A percentile compares a stretch with the other conserved stretches of the same genome.
These are phyloP conservation scores for Sturmia bella DNA, from an alignment of 2,888 invertebrate genomes.

Conservation along the genomic window DNA sequence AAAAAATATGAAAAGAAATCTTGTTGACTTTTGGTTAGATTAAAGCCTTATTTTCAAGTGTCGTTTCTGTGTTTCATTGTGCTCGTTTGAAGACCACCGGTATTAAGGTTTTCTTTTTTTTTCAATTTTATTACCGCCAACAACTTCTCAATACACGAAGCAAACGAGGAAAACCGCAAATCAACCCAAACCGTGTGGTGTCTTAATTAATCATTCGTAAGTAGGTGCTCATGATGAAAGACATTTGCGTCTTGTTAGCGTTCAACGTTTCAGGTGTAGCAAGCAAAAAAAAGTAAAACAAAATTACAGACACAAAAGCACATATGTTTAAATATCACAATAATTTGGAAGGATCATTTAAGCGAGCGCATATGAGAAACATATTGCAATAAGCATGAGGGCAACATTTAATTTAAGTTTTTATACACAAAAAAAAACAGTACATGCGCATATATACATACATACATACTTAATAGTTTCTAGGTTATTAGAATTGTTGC, in stretches of 20 bases:
- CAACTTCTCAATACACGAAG: conserved; percentile 13
- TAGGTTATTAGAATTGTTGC: too few species aligned
- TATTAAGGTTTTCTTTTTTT: conserved; percentile 22
- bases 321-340: background rate
- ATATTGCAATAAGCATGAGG: conserved; percentile 30
- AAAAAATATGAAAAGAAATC: conserved; percentile 29
- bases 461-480: too few species aligned
- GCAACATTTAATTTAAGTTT: conserved; percentile 25
- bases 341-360: conserved; percentile 27
- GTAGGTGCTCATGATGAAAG: conserved; percentile 70
- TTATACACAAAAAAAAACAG: too few species aligned
- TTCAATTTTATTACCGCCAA: conserved; percentile 34
- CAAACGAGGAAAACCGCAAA: conserved; percentile 51
- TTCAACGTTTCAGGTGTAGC: conserved; percentile 50
- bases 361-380: background rate
- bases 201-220: conserved; percentile 69
- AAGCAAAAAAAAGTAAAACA: conserved; percentile 1
- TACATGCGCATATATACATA: too few species aligned
- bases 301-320: conserved; percentile 51
- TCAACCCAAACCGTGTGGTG: conserved; percentile 61
- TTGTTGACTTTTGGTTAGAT: conserved; percentile 66
- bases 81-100: conserved; percentile 58
- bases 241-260: conserved; percentile 58
- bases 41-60: conserved; percentile 52
- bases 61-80: conserved; percentile 23